Evolutionary conservation across 2,888 invertebrate species (phyloP).

Genomic region (Cephus rjabovi): DNA sequence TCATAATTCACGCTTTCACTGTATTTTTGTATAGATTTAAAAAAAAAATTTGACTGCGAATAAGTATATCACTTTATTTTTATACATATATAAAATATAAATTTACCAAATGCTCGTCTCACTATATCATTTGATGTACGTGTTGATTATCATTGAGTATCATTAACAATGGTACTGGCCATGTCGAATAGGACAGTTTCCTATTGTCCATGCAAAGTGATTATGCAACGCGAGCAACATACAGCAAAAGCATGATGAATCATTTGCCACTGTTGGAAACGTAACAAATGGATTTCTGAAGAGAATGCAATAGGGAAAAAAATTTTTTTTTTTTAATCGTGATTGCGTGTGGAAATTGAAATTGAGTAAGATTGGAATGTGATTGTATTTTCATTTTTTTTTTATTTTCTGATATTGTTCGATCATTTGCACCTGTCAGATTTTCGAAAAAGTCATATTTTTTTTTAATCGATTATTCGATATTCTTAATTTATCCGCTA

Average conservation of each 20-base stretch:
- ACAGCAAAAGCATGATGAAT: not conserved
- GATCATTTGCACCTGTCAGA: not conserved
- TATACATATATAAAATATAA: not conserved
- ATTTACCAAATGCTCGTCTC: too few species aligned
- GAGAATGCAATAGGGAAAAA: not conserved
- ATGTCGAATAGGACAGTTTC: not conserved
- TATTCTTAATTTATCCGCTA: not conserved
- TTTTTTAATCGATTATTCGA: not conserved
- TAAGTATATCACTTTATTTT: not conserved
- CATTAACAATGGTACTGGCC: not conserved
- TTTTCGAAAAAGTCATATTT: not conserved
- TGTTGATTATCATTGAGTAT: not conserved
- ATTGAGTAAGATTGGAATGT: not conserved
- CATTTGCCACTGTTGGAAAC: not conserved
- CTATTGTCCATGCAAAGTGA: not conserved
- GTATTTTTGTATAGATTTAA: not conserved
- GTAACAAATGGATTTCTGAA: not conserved
- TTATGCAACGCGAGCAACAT: not conserved
- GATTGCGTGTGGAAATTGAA: not conserved
- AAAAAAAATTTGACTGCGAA: too few species aligned
- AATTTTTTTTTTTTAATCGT: not conserved
- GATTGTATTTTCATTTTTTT: not conserved
- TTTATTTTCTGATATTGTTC: not conserved
- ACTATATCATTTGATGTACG: not conserved
- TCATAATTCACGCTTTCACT: not conserved